These are phyloP conservation scores for Crotalus horridus DNA, from an alignment of 2,113 vertebrate species.

Conservation along the genomic window DNA sequence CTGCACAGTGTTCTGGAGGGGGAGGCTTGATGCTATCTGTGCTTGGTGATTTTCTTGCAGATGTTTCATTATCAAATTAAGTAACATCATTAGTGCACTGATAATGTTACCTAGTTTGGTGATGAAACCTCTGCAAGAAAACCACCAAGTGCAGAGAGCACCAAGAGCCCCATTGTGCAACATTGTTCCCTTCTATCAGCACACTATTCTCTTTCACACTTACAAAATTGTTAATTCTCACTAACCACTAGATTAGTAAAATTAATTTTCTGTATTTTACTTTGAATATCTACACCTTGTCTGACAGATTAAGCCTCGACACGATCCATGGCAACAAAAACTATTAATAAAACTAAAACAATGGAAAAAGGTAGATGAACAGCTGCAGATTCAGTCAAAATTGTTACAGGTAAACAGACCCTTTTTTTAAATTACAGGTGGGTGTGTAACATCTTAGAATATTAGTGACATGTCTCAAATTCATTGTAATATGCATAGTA, in stretches of 20 bases:
- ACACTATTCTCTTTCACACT: background rate
- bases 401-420: slow-evolving; percentile 67
- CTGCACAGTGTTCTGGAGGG: background rate
- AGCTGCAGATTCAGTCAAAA: slow-evolving; percentile 66
- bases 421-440: background rate
- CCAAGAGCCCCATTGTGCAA: background rate
- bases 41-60: background rate
- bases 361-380: slow-evolving; percentile 59
- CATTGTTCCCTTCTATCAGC: background rate
- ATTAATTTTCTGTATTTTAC: background rate
- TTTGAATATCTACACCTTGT: slow-evolving; percentile 6
- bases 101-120: background rate
- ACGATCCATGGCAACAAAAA: slow-evolving; percentile 78
- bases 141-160: background rate
- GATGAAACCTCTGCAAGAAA: background rate
- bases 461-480: slow-evolving; percentile 6
- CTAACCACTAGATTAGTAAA: background rate
- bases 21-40: background rate
- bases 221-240: background rate
- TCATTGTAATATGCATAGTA: background rate
- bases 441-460: background rate
- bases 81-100: background rate
- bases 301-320: slow-evolving; percentile 70
- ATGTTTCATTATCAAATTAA: background rate
- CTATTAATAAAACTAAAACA: slow-evolving; percentile 71